Evolutionary conservation across 2,113 vertebrate species (phyloP).

Genomic region (Polypterus bichir): DNA sequence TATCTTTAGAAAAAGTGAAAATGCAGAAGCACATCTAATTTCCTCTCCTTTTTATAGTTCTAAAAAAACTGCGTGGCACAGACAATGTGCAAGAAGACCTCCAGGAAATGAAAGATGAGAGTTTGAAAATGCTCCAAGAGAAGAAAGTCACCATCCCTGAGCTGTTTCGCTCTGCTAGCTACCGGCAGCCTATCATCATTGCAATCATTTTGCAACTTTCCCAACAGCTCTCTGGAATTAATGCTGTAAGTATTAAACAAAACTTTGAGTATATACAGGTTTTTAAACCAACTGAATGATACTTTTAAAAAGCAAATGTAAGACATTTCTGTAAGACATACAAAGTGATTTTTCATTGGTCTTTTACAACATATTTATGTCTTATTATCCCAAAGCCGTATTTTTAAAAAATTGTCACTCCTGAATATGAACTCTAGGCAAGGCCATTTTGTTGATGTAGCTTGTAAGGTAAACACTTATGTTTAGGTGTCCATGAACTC

Average conservation of each 20-base stretch:
- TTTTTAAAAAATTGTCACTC: too few relatives aligned
- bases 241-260: conserved; percentile 68
- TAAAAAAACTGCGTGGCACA: conserved; percentile 61
- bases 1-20: too few relatives aligned
- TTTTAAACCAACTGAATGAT: neutral
- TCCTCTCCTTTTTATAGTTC: conserved; percentile 41
- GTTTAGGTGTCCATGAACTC: too few relatives aligned
- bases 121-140: conserved; percentile 67
- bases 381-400: too few relatives aligned
- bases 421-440: too few relatives aligned
- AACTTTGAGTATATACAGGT: neutral
- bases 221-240: conserved; percentile 93
- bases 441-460: too few relatives aligned
- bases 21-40: too few relatives aligned
- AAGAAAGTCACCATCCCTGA: conserved; percentile 71
- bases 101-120: conserved; percentile 86
- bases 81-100: conserved; percentile 71
- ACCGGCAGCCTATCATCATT: conserved; percentile 78
- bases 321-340: neutral
- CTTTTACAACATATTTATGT: neutral
- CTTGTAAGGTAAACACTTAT: too few relatives aligned
- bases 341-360: neutral
- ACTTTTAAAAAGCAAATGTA: neutral
- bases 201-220: conserved; percentile 86
- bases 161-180: conserved; percentile 66